Base-by-base conservation (phyloP, 2,113 vertebrate genomes). In the Pachyramphus minor region DNA sequence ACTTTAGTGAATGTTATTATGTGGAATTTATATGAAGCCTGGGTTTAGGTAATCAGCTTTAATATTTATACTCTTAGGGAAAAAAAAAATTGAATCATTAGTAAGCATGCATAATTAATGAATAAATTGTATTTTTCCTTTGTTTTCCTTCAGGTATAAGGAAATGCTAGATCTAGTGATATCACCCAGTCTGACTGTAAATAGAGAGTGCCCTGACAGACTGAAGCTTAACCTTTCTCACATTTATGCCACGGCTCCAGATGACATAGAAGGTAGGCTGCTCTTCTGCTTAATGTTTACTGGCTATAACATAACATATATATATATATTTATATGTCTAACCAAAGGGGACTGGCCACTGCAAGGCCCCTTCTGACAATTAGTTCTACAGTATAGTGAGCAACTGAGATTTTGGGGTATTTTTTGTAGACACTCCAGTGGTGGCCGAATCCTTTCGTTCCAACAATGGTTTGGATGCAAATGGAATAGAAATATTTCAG, bases 101-200 rank as follows among this genome's bases (percentile, higher is more conserved):
- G 96, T 80, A 93, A 97, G 92, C 92, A 90, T 97, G 95, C 93
- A 97, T 98, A 97, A 98, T 97, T 97, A 96, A 96, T 96, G 97
- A 98, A 97, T 97, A 97, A 95, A 98, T 98, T 97, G 84, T 82
- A 88, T 97, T 97, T 95, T 96, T 92, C 85, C 84, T 97, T 97
- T 97, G 97, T 98, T 97, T 98, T 98, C 96, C 91, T 96, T 69
- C 97, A 98, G 98, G 98, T 98, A 97, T 97, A 98, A 98, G 98
- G 98, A 98, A 98, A 98, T 98, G 98, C 97, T 98, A 98, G 98
- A 98, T 97, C 97, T 98, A 94, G 98, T 98, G 98, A 97, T 98
- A 97, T 97, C 98, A 98, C 98, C 98, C 98, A 98, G 97, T 92
- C 97, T 98, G 94, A 98, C 97, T 96, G 98, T 97, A 97, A 98